Conservation (phyloP, 2,888 invertebrate genomes). For the Rotaria macrura region DNA sequence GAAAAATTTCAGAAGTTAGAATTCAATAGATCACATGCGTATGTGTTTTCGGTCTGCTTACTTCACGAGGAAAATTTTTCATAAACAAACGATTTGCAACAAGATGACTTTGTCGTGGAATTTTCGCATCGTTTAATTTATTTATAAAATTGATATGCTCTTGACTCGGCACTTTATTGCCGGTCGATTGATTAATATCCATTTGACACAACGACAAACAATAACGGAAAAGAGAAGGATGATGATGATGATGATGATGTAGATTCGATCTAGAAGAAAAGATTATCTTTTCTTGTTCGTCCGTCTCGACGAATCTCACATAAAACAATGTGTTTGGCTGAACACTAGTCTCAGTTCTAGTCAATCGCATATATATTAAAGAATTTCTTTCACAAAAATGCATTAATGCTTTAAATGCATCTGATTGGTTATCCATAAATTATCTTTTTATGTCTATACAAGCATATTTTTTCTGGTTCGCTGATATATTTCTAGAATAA, state of each 20-base stretch:
- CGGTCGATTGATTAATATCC: neutral
- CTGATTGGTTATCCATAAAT: neutral
- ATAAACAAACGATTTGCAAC: neutral
- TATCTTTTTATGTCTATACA: neutral
- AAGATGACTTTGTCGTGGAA: neutral
- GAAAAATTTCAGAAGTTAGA: neutral
- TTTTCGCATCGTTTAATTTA: neutral
- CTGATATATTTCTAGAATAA: neutral
- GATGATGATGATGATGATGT: neutral
- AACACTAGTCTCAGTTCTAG: neutral
- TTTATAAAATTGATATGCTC: neutral
- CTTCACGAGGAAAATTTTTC: conserved; percentile 16
- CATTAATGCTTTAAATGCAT: neutral
- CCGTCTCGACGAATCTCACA: neutral
- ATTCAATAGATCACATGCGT: neutral
- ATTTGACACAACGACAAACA: neutral
- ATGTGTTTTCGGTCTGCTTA: neutral
- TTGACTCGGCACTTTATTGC: conserved; percentile 1
- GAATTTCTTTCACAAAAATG: neutral
- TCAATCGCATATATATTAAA: neutral
- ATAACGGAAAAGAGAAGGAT: no score
- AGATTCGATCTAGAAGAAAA: neutral
- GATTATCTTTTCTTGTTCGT: neutral
- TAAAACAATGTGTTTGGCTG: neutral
- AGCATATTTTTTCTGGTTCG: neutral